Conservation (phyloP, 2,113 vertebrate genomes). For the Emydura subglobosa region DNA sequence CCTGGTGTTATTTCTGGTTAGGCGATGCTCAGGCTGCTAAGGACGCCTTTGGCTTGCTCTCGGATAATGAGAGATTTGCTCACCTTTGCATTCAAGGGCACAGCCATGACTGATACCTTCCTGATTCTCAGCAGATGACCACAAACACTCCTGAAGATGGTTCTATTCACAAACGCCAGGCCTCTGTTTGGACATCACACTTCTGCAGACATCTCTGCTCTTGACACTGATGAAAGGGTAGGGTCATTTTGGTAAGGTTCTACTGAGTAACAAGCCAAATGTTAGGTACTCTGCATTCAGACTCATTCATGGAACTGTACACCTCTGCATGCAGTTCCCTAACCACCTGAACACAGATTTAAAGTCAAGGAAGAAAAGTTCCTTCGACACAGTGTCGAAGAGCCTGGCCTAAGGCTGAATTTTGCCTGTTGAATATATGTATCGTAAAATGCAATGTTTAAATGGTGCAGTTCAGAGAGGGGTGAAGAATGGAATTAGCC, state of each 20-base stretch:
- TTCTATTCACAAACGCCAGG: not conserved
- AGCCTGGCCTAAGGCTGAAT: not conserved
- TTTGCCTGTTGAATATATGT: not conserved
- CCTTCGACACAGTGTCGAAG: not conserved
- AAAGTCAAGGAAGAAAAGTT: not conserved
- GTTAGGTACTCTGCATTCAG: not conserved
- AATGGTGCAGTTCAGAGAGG: not conserved
- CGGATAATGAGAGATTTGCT: not conserved
- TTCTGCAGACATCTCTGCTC: not conserved
- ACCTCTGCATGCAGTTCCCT: accelerated
- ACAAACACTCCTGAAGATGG: not conserved
- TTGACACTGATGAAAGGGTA: not conserved
- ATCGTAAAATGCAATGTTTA: not conserved
- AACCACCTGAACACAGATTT: not conserved
- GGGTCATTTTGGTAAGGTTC: not conserved
- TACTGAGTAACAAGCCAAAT: not conserved
- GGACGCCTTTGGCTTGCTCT: not conserved
- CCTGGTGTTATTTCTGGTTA: too few relatives aligned
- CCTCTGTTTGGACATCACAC: not conserved
- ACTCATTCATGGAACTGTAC: not conserved
- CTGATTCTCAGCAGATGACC: not conserved
- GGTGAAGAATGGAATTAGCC: not conserved
- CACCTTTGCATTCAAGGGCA: too few relatives aligned
- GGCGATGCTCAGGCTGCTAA: not conserved
- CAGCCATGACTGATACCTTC: not conserved